Evolutionary conservation across 1,140 invertebrate species (phyloP).

Genomic region (Mizuhopecten yessoensis): DNA sequence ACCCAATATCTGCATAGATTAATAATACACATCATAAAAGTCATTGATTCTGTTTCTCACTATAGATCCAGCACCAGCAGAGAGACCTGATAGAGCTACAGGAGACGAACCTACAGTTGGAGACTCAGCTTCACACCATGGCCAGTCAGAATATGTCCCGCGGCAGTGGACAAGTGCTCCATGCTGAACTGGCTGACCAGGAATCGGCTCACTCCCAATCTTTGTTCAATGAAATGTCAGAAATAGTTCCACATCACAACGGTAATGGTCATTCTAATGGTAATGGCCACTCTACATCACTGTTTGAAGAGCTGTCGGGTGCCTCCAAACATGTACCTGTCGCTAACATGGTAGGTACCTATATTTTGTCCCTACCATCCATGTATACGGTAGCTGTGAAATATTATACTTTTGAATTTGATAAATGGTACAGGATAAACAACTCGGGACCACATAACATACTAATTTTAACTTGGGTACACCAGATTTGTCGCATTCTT

Average conservation of each 20-base stretch:
- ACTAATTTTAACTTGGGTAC: no score
- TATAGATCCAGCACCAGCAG: conserved; percentile 59
- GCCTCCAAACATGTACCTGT: conserved; percentile 17
- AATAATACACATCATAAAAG: no score
- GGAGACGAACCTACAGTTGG: conserved; percentile 59
- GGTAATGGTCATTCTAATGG: not conserved
- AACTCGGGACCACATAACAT: no score
- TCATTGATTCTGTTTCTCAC: conserved; percentile 11
- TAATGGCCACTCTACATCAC: not conserved
- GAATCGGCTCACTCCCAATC: conserved; percentile 50
- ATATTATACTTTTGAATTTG: no score
- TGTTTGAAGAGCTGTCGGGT: conserved; percentile 3
- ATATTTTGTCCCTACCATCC: no score
- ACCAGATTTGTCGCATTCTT: no score
- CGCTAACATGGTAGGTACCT: conserved; percentile 4
- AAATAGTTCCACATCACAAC: conserved; percentile 22
- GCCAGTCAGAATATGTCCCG: conserved; percentile 44
- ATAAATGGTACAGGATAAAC: no score
- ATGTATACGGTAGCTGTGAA: no score
- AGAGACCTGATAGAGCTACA: conserved; percentile 59
- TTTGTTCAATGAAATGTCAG: conserved; percentile 57
- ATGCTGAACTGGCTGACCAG: not conserved
- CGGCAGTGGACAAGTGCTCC: not conserved
- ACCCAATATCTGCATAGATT: no score
- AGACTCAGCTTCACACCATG: conserved; percentile 58